Conservation (phyloP, 1,140 invertebrate species). For the Bombyx mandarina region DNA sequence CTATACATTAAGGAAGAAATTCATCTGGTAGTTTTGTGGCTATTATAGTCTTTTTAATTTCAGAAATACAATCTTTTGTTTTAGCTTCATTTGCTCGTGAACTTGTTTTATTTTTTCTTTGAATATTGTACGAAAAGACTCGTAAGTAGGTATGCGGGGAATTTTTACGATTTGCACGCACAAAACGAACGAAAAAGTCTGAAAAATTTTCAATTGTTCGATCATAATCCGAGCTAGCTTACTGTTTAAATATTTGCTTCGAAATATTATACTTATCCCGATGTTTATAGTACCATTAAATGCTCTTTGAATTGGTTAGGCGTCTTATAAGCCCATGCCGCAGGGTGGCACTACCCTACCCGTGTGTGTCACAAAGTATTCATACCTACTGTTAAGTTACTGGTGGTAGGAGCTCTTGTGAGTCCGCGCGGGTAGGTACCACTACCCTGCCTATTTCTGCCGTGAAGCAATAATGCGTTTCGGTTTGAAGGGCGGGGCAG, state of each 20-base stretch:
- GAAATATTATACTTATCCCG: too few species aligned
- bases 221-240: neutral
- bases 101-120: slow-evolving; percentile 34
- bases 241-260: neutral
- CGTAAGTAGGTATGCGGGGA: slow-evolving; percentile 56
- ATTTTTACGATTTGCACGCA: slow-evolving; percentile 61
- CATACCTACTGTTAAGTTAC: too few species aligned
- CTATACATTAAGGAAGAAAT: neutral
- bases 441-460: too few species aligned
- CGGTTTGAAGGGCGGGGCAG: too few species aligned
- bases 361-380: too few species aligned
- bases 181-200: slow-evolving; percentile 26
- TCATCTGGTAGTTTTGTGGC: neutral
- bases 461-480: too few species aligned
- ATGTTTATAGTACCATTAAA: too few species aligned
- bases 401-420: too few species aligned
- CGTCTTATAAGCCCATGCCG: too few species aligned
- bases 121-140: slow-evolving; percentile 62
- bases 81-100: slow-evolving; percentile 60
- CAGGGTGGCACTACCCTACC: too few species aligned
- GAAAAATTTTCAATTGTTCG: slow-evolving; percentile 13
- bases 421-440: too few species aligned
- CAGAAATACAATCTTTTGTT: slow-evolving; percentile 41
- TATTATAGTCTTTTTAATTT: neutral
- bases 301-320: too few species aligned